A percentile compares a stretch with the other conserved stretches of the same genome.
Evolutionary conservation across 2,888 invertebrate genomes (phyloP).

Genomic region (Drosophila austrosaltans): DNA sequence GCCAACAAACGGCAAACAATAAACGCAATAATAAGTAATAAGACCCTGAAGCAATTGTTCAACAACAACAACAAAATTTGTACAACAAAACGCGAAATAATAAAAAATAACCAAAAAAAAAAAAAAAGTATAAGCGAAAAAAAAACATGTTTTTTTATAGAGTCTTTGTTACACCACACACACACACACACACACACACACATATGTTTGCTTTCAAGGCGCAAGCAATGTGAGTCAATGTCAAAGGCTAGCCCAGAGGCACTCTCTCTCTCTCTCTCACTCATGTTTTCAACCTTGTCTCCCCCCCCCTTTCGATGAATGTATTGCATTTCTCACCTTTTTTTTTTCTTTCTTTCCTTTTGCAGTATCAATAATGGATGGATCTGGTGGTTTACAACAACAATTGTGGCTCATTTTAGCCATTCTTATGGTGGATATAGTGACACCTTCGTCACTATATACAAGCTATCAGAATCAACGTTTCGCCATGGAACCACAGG

Average conservation of each 20-base stretch:
- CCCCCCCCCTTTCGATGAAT: not conserved
- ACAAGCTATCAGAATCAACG: constrained; percentile 86
- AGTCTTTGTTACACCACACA: constrained; percentile 4
- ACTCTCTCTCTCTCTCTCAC: not conserved
- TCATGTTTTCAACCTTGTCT: not conserved
- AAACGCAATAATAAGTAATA: constrained; percentile 53
- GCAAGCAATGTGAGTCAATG: constrained; percentile 21
- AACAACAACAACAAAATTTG: constrained; percentile 33
- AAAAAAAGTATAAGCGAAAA: constrained; percentile 29
- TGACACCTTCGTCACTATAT: constrained; percentile 62
- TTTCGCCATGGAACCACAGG: constrained; percentile 95
- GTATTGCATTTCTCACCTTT: not conserved
- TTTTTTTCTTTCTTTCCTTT: not conserved
- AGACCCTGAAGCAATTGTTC: constrained; percentile 50
- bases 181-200: not conserved
- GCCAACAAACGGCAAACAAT: constrained; percentile 51
- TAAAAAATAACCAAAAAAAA: constrained; percentile 32
- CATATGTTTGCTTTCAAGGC: constrained; percentile 11
- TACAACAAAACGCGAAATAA: constrained; percentile 22
- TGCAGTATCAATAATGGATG: not conserved
- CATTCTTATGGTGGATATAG: constrained; percentile 21
- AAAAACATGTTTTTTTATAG: constrained; percentile 35
- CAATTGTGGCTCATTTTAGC: constrained; percentile 2
- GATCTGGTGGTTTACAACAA: not conserved
- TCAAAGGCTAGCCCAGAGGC: constrained; percentile 5